Evolutionary conservation across 64 coral and sea anemone species (phyloP), one percentile per base, ranked within the genome.

Genomic region (Catalaphyllia jardinei): DNA sequence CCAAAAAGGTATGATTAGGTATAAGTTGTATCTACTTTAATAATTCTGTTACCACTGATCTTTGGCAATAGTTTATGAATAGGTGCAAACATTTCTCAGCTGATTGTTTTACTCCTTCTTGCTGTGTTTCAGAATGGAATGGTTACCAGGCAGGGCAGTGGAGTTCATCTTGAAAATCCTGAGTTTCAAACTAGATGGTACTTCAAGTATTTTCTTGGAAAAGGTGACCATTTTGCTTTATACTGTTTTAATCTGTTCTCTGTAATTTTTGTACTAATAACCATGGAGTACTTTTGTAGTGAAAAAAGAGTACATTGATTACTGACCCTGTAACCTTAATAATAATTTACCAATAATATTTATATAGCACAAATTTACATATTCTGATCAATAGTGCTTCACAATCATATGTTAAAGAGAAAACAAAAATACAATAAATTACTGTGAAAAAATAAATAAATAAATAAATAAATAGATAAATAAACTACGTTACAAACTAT

Each of bases 151-250:
- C 94, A 99, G 72, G 97, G 97, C 51, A 99, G 91, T 89, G 88
- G 95, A 31, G 94, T 99, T 63, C 97, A 99, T 61, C 80, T 99
- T 12, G 97, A 99, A 67, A 99, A 99, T 67, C 97, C 97, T 4
- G 97, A 99, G 72, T 99, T 92, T 31, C 93, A 99, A 85, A 99
- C 97, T 30, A 90, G 97, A 71, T 99, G 97, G 97, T 99, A 99
- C 78, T 99, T 99, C 90, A 99, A 99, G 78, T 99, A 99, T 77
- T 99, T 95, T 80, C 73, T 99, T n/a, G 97, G 97, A 69, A 95
- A 91, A 95, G 87, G 96, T 98, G 87, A 69, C 29, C 33, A 57
- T 24, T 72, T 46, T 73, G 12, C 14, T 67, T 5, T 42, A 57
- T 4, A 31, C 8, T 31, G 25, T 17, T 74, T 52, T 16, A 51